Evolutionary conservation across 2,888 invertebrate species (phyloP).

Genomic region (Orthonychiurus folsomi): DNA sequence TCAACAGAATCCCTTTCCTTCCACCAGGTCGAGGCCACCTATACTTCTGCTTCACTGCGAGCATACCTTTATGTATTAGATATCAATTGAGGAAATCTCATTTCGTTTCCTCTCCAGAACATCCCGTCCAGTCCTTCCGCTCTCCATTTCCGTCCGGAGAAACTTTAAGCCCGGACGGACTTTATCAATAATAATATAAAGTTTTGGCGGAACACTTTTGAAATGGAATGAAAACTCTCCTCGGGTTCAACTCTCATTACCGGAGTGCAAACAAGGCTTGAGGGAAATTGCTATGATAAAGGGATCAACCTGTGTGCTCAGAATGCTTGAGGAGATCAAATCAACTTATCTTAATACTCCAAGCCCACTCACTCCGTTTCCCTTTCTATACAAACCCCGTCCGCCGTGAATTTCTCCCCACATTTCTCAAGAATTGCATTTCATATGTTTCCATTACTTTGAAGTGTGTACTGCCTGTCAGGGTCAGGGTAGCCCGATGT

Average conservation of each 20-base stretch:
- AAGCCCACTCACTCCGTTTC: background rate
- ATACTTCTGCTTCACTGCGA: background rate
- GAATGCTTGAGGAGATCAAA: background rate
- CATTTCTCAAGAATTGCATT: background rate
- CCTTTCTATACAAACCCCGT: background rate
- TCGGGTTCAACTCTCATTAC: background rate
- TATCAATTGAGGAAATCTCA: background rate
- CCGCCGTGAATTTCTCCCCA: background rate
- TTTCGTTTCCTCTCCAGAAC: background rate
- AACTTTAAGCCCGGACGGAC: background rate
- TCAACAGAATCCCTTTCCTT: too few species aligned
- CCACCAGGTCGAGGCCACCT: conserved; percentile 1
- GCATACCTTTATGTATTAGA: background rate
- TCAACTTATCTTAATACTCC: conserved; percentile 1
- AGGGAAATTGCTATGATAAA: too few species aligned
- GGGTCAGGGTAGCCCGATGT: background rate
- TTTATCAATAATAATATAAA: background rate
- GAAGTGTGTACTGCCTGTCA: background rate
- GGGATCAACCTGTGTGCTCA: too few species aligned
- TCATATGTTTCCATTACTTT: background rate
- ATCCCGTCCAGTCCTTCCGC: too few species aligned
- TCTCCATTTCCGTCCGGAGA: background rate
- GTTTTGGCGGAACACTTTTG: background rate
- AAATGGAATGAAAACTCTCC: background rate
- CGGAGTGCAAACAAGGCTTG: background rate